Base-by-base conservation (phyloP, 2,888 invertebrate genomes). In the Netelia virgata region DNA sequence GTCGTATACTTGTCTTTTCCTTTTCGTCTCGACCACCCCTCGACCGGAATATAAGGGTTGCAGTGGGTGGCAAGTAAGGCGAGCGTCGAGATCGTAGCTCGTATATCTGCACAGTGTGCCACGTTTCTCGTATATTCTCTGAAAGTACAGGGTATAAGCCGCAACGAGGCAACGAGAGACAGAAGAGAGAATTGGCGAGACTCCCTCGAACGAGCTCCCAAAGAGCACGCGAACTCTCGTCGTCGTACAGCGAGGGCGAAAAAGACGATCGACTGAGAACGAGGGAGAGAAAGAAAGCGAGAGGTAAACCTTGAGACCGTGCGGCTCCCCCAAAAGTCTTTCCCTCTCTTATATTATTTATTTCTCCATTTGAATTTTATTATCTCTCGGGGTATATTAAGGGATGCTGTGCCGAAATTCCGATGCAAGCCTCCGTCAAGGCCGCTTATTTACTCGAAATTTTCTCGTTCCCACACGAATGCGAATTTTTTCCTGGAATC, bases 341-440 rank as follows among this genome's bases (percentile, higher is more conserved):
- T 73, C 82, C 86, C 85, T 80, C 85, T 83, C 53, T 69, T 75
- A 75, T 82, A 84, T 88, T 87, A 87, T 87, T 88, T 87, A 87
- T 88, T 87, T 88, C 88, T 82, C 84, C 91, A 92, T 93, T 93
- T 92, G 92, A 93, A 93, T 93, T 93, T 93, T 92, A 93, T 93
- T 93, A 92, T 92, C 92, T 90, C 88, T 88, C 89, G 88, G 80
- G 68, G 68, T 69, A 43, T 72, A 70, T 41, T 43, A 63, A 36
- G 23, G 83, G 61, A 28, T 64, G 20, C 82, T 69, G 47, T 47
- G 55, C 66, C 53, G 70, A 77, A 66, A 84, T 84, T 79, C 70
- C 74, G 64, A 66, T 79, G 82, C 82, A 76, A 16, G 64, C 59
- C 66, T 68, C 70, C 18, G 20, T 66, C 43, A 14, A 23, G 28